phyloP scores from a whole-genome alignment of 2,797 vertebrate genomes.

The Neostethus bicornis region DNA sequence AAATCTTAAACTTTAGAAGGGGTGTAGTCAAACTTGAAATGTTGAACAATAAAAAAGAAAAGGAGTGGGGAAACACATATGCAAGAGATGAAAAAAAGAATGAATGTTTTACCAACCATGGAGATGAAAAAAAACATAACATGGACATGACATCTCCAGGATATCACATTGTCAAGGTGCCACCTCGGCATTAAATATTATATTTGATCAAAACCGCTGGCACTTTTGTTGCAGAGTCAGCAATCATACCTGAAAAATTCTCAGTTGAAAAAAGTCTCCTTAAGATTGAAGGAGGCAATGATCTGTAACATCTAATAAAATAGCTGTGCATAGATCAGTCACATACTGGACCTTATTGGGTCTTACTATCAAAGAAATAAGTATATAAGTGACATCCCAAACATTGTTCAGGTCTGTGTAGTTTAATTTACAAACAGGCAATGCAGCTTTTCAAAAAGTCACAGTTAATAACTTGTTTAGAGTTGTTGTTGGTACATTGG shows the following conservation, averaged over 20 bases:
- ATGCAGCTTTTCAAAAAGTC: no score
- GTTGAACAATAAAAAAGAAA: background rate
- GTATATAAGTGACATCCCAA: no score
- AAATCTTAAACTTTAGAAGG: background rate
- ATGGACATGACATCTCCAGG: background rate
- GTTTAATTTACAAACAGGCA: no score
- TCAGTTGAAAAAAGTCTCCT: background rate
- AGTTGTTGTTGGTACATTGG: no score
- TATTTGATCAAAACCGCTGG: background rate
- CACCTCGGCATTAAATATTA: background rate
- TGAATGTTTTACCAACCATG: no score
- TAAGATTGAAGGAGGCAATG: background rate
- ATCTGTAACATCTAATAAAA: background rate
- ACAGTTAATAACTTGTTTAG: no score
- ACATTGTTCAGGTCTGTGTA: no score
- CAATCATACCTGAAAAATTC: background rate
- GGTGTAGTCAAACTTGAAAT: background rate
- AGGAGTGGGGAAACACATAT: background rate
- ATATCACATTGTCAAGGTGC: constrained; percentile 7
- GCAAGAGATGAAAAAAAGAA: no score
- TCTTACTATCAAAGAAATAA: no score
- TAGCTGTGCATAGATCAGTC: no score
- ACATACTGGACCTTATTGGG: no score
- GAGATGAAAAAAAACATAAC: background rate
- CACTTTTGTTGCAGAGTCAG: background rate